phyloP scores from a whole-genome alignment of 2,888 invertebrate genomes.

The Ophion ventricosus region DNA sequence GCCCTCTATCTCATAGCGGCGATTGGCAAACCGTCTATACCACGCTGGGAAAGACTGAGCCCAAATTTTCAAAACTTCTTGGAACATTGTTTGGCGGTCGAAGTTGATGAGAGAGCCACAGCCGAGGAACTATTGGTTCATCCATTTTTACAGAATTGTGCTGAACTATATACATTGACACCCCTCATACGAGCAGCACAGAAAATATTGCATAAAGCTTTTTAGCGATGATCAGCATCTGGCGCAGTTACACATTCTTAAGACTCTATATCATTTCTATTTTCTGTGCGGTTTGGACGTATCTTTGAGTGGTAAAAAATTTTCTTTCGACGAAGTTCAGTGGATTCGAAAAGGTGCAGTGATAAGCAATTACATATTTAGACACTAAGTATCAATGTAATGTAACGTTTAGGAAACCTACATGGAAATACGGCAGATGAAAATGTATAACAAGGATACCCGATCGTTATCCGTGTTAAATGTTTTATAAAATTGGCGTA shows the following conservation, averaged over 20 bases:
- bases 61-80: constrained; percentile 92
- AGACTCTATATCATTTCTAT: not conserved
- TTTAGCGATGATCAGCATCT: constrained; percentile 27
- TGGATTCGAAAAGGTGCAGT: not conserved
- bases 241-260: not conserved
- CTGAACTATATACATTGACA: constrained; percentile 91
- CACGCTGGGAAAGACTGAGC: constrained; percentile 91
- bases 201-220: constrained; percentile 89
- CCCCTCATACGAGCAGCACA: constrained; percentile 97
- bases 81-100: constrained; percentile 94
- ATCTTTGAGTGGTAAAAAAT: not conserved
- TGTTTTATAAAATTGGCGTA: too few species aligned
- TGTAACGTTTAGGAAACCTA: too few species aligned
- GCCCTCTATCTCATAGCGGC: constrained; percentile 98
- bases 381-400: too few species aligned
- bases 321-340: not conserved
- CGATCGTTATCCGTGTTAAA: too few species aligned
- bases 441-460: too few species aligned
- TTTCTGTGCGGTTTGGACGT: not conserved
- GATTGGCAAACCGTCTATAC: constrained; percentile 96
- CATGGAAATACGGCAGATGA: too few species aligned
- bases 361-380: too few species aligned
- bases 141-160: constrained; percentile 91
- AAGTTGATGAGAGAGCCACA: constrained; percentile 90
- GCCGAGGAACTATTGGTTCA: constrained; percentile 92